Evolutionary conservation across 2,888 invertebrate genomes (phyloP), one percentile per base, ranked within the genome.

Genomic region (Palloptera scutellata): DNA sequence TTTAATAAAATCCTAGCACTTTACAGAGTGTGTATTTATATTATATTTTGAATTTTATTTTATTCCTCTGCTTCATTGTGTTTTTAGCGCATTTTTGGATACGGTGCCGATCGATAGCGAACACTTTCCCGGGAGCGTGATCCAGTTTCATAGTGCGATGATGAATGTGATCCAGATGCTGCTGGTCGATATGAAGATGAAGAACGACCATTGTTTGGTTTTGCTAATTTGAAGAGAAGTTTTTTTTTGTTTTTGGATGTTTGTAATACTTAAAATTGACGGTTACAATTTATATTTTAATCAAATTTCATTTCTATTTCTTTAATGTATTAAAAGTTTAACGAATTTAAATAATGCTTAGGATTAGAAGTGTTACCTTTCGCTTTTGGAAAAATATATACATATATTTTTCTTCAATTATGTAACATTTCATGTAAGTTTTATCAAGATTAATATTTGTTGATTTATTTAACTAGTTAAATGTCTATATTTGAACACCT

Each of bases 151-250:
- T 83, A 83, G 76, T 83, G 83, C 72, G 83, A 83, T 74, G 83
- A 82, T 71, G 84, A 82, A 78, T 83, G 83, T 78, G 83, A 82
- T 75, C 81, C 80, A 75, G 84, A 81, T 73, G 83, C 78, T 64
- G 84, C 77, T 70, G 84, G 84, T 79, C 84, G 79, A 79, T 83
- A 83, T 74, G 83, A 79, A 73, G 83, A 83, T 74, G 83, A 83
- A 53, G 83, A 83, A 69, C 83, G 83, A 83, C 83, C 83, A 74
- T 84, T 83, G 81, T 80, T 84, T 80, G 84, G 79, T 82, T 83
- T 83, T 77, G 84, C 84, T 83, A 83, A 74, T 83, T 81, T 64
- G 70, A 76, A 80, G 77, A 79, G 77, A 79, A 80, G 77, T 82
- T 81, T 76, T 75, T 75, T 66, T 70, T 70, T 66, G 66, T 55